Conservation (phyloP, 2,797 vertebrate species). For the Allobates femoralis region DNA sequence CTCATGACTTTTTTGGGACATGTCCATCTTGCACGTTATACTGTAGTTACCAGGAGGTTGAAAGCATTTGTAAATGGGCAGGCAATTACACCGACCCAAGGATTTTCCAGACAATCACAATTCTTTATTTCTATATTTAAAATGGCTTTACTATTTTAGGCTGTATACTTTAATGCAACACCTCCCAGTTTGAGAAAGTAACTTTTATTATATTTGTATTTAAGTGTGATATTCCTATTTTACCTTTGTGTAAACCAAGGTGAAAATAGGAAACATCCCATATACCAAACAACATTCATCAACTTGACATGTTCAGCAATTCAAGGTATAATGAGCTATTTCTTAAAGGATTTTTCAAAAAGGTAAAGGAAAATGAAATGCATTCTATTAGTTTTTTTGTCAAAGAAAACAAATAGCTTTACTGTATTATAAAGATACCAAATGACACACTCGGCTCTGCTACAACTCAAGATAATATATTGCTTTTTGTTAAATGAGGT, state of each 20-base stretch:
- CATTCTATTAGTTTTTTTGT: background rate
- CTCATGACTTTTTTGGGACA: no score
- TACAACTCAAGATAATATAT: no score
- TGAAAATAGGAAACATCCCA: background rate
- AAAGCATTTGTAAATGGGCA: no score
- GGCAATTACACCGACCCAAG: no score
- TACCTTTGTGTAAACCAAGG: background rate
- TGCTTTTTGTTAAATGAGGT: no score
- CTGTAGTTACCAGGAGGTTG: no score
- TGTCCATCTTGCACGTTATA: no score
- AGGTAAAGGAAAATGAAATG: background rate
- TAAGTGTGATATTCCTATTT: background rate
- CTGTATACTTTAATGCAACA: background rate
- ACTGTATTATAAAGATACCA: background rate
- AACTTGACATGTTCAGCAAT: conserved; percentile 7
- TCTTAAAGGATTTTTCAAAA: background rate
- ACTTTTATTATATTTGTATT: background rate
- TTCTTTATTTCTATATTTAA: no score
- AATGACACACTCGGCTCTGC: background rate
- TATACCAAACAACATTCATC: conserved; percentile 9
- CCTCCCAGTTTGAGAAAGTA: background rate
- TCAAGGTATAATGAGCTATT: background rate
- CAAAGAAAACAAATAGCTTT: background rate
- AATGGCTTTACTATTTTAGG: background rate
- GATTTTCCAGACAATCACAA: no score